Base-by-base conservation (phyloP, 2,888 invertebrate species). In the Aspidapion aeneum region DNA sequence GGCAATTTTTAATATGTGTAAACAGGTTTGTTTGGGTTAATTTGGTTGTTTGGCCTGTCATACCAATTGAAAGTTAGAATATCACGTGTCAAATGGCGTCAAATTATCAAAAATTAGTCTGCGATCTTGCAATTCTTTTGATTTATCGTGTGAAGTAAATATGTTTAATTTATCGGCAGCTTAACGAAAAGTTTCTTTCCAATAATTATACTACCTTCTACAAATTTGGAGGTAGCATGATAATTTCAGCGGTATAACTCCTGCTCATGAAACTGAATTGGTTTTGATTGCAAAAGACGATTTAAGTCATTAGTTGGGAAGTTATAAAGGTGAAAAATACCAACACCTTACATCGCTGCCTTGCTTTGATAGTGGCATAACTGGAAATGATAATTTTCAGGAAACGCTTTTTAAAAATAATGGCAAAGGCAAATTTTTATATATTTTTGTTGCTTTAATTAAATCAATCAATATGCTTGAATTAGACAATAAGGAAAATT, bases 131-230 rank as follows among this genome's bases (percentile, higher is more conserved):
- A 67, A 5, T 72, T 73, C 61, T 74, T 74, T 61, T 74, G 75
- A 71, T 70, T 74, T 58, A 72, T 73, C 3, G 75, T 74, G 51
- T 74, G 73, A 51, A 78, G 73, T 1, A 78, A 72, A 63, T 78
- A 77, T 68, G 68, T 78, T 81, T 69, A 84, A 86, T 72, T 84
- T 84, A 66, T 82, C 83, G 1, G 86, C 86, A 1, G 84, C 85
- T 50, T 82, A 77, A 0, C 86, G 86, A 58, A 82, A 81, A 1
- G 81, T 81, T 63, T 84, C 84, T 22, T 83, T 73, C 21, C 86
- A 74, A 67, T 85, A 84, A 19, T 82, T 76, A 69, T 84, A 86
- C 86, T 86, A 86, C 49, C 74, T 67, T 61, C 57, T 78, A 78
- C 54, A 76, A 68, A 49, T 66, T 69, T 5, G 72, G 69, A 0